Base-by-base conservation (phyloP, 1,140 invertebrate genomes). In the Drosophila baimaii region DNA sequence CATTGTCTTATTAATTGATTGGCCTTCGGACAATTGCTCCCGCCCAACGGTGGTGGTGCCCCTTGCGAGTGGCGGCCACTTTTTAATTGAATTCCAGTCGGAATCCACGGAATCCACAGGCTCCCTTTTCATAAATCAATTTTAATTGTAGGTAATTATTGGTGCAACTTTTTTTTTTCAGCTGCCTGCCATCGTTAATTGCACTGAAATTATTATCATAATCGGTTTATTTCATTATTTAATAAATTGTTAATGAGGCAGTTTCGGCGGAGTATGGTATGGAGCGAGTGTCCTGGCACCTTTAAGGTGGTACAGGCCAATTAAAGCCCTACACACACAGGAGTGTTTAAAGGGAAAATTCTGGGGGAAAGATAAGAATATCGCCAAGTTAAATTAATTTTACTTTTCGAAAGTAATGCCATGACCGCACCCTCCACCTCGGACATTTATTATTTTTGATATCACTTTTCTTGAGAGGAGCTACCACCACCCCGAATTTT, bases 91-190 rank as follows among this genome's bases (percentile, higher is more conserved):
- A 88, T 88, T 88, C 61, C 79, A 66, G 59, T 35, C 33, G 41
- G 29, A 57, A 44, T 63, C 27, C 31, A 35, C 17, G 9, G n/a
- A n/a, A n/a, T n/a, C n/a, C n/a, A n/a, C n/a, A n/a, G n/a, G 17
- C 33, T 25, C 23, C 31, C 44, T 27, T 70, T 89, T 54, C 79
- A 85, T 91, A 91, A 91, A 91, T 91, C 89, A 91, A 79, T 85
- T 91, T 89, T 91, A 90, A 91, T 91, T 89, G 84, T 75, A 66
- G 79, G 82, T 79, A 91, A 91, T 91, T 91, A 85, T 91, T 79
- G 83, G 65, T 64, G 64, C 68, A 72, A 69, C 41, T 59, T 52
- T 69, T 66, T 57, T 63, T 49, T 21, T 19, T 55, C 57, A 43
- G 59, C 71, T 62, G 74, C 69, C 61, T 64, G 75, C 37, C 66